Evolutionary conservation across 2,888 invertebrate species (phyloP), one percentile per base, ranked within the genome.

Genomic region (Philereme transversata): DNA sequence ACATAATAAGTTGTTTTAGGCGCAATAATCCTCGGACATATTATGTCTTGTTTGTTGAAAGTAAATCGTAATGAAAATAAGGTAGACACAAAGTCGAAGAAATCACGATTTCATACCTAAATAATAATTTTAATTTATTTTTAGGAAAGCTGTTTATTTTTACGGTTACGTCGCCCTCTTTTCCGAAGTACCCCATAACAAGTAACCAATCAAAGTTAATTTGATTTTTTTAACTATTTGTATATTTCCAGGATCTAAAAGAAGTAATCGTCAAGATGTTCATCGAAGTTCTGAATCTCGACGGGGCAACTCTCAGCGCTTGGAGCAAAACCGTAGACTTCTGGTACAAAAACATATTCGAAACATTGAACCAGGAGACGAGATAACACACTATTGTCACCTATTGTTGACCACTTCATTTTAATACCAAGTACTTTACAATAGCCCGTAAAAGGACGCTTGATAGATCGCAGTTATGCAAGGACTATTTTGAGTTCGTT

Each of bases 241-340:
- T 22, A 22, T 22, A 64, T 67, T 80, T 74, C 44, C 83, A 93
- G 92, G 82, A 83, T 54, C 78, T 93, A 51, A 92, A 92, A 78
- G 79, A 83, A 35, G 87, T 88, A 4, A 78, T 93, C 69, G 89
- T 92, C 52, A 84, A 84, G 58, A 84, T 93, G 87, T 90, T 91
- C 71, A 86, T 89, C 34, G 90, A 93, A 61, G 87, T 89, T 0
- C 71, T 92, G 2, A 78, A 88, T 2, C 74, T 90, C 34, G 88
- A 91, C 60, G 78, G 76, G 4, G 65, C 72, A 0, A 90, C 90
- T 0, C 80, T 93, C 5, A 79, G 78, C 5, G 86, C 90, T 5
- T 93, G 93, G 93, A 85, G 84, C 50, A 90, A 88, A 68, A 79
- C 89, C 0, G 85, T 92, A 4, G 87, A 87, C 40, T 92, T 93